phyloP scores from a whole-genome alignment of 2,113 vertebrate genomes.

The Lepisosteus osseus region DNA sequence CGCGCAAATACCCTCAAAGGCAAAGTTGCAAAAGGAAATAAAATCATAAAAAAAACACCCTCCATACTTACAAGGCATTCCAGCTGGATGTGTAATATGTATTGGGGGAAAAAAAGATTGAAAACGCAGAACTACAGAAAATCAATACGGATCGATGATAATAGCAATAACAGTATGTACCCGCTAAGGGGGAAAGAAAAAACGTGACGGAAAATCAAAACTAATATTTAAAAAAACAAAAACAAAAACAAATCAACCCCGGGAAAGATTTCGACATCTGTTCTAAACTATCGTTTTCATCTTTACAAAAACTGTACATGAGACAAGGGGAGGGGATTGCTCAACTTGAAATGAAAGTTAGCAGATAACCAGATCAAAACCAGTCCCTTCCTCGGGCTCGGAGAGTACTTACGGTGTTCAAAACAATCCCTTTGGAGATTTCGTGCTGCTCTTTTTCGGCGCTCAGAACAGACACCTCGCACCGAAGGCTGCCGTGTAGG shows the following conservation, averaged over 20 bases:
- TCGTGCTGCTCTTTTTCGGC: conserved; percentile 52
- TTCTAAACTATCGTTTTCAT: too few relatives aligned
- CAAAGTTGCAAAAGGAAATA: not conserved
- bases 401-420: conserved; percentile 70
- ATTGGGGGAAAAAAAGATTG: not conserved
- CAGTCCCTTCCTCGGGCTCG: conserved; percentile 35
- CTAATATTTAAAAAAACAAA: too few relatives aligned
- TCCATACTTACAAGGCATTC: conserved; percentile 3
- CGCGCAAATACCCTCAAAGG: not conserved
- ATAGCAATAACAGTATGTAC: not conserved
- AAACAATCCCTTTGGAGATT: conserved; percentile 59
- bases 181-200: conserved; percentile 8
- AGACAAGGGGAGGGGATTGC: not conserved
- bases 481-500: conserved; percentile 61
- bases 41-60: too few relatives aligned
- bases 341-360: conserved; percentile 22
- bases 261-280: too few relatives aligned
- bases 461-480: conserved; percentile 58
- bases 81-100: not conserved
- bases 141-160: conserved; percentile 15
- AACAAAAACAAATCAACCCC: too few relatives aligned
- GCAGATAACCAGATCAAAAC: conserved; percentile 22
- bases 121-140: not conserved
- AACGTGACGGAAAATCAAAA: not conserved
- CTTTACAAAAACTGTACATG: too few relatives aligned